These are phyloP conservation scores for Muscidifurax raptorellus DNA, from an alignment of 1,140 invertebrate species.

Conservation along the genomic window DNA sequence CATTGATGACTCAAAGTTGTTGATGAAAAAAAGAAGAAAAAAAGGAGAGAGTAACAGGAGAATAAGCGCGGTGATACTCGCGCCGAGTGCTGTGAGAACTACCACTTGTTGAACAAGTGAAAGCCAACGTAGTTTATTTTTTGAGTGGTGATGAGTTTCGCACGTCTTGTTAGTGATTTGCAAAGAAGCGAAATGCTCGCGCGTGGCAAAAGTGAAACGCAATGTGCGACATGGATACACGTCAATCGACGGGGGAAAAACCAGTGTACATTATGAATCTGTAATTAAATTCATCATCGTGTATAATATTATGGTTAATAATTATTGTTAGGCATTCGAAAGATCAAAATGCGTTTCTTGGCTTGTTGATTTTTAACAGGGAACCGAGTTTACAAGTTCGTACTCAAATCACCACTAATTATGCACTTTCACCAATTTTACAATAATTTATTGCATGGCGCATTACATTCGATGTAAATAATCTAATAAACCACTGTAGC, in stretches of 20 bases:
- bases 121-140: slow-evolving; percentile 24
- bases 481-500: slow-evolving; percentile 23
- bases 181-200: slow-evolving; percentile 5
- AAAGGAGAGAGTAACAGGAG: not conserved
- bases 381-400: not conserved
- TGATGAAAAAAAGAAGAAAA: slow-evolving; percentile 10
- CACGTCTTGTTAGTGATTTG: slow-evolving; percentile 15
- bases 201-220: not conserved
- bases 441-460: slow-evolving; percentile 19
- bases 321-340: not conserved
- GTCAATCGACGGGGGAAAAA: not conserved
- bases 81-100: slow-evolving; percentile 31
- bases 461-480: slow-evolving; percentile 41
- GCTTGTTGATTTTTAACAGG: slow-evolving; percentile 19
- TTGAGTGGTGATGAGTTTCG: not conserved
- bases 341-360: not conserved
- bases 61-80: slow-evolving; percentile 14
- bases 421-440: slow-evolving; percentile 24
- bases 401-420: not conserved
- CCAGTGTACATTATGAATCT: slow-evolving; percentile 21
- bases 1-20: slow-evolving; percentile 39
- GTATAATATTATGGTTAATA: not conserved
- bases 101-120: slow-evolving; percentile 42
- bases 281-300: slow-evolving; percentile 22
- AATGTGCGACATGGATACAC: not conserved